A percentile compares a stretch with the other conserved stretches of the same genome.
phyloP scores from a whole-genome alignment of 92 coral and sea anemone genomes.

The Phenganax stokvisi region DNA sequence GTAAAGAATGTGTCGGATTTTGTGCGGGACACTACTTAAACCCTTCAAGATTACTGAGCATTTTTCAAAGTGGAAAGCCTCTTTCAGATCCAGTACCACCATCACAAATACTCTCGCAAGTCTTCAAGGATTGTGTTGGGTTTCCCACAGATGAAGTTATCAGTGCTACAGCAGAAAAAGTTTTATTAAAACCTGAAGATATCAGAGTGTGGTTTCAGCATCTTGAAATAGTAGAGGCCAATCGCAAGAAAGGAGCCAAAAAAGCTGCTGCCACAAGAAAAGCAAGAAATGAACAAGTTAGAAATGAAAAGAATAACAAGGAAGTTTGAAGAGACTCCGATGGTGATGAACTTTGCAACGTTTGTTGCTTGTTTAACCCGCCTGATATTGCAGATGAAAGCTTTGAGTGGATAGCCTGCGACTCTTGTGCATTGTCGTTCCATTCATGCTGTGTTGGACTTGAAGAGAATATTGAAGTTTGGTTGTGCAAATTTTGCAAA shows the following conservation, averaged over 20 bases:
- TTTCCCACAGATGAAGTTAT: constrained; percentile 35
- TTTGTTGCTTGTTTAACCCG: constrained; percentile 23
- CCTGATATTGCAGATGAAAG: constrained; percentile 12
- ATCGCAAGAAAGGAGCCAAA: constrained; percentile 43
- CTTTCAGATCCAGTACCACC: constrained; percentile 41
- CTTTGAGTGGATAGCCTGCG: constrained; percentile 22
- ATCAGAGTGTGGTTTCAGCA: constrained; percentile 43
- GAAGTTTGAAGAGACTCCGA: constrained; percentile 25
- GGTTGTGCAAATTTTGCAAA: constrained; percentile 14
- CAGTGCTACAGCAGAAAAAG: constrained; percentile 34
- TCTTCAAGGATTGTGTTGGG: constrained; percentile 40
- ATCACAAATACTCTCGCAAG: constrained; percentile 39
- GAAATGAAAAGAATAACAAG: not conserved
- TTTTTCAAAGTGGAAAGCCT: constrained; percentile 17
- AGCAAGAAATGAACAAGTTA: constrained; percentile 17
- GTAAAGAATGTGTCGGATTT: constrained; percentile 41
- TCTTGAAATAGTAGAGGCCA: constrained; percentile 17
- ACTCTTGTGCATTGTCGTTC: constrained; percentile 14
- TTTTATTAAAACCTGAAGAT: constrained; percentile 43
- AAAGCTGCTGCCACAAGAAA: constrained; percentile 44
- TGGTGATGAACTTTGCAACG: constrained; percentile 40
- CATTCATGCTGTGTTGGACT: constrained; percentile 13
- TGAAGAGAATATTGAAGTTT: constrained; percentile 9
- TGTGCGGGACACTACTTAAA: constrained; percentile 43
- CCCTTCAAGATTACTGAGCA: constrained; percentile 31